Evolutionary conservation across 2,113 vertebrate genomes (phyloP), one percentile per base, ranked within the genome.

Genomic region (Cacatua alba): DNA sequence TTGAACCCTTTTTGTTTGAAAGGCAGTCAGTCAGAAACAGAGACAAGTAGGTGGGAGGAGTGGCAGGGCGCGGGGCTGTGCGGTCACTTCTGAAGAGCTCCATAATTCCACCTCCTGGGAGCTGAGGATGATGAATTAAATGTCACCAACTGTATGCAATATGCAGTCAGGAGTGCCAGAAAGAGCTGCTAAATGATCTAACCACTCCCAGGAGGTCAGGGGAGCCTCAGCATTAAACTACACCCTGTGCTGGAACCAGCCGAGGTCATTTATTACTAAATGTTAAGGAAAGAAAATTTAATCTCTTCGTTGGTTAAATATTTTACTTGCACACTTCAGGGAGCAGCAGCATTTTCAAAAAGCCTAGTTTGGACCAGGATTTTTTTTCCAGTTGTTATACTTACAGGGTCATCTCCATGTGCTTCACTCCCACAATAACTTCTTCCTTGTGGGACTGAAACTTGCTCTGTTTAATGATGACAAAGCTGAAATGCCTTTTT

Each of bases 21-120:
- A 26, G 77, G 29, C 0, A 2, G 51, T 53, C 18, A 0, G 3
- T 39, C 17, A 48, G 55, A 69, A 57, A 35, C 2, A 33, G 78
- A 86, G 87, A 41, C 20, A 10, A 93, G 89, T 31, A 64, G 88
- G 67, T 84, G 81, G 95, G 92, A 96, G 94, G 84, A 55, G 63
- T 17, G 25, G 77, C 44, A 78, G 77, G 82, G 79, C 7, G 0
- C 1, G 16, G 69, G 80, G 88, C 83, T 43, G 48, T 4, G 2
- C 1, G 15, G 84, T 88, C 84, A 39, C 62, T 76, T 74, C 82
- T 75, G 70, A 51, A 43, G 14, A 68, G 85, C 85, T 88, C 84
- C 53, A 2, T 55, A 77, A 95, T 95, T 96, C 53, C 46, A 33
- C 35, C 71, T 84, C 63, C 64, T 46, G 82, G 52, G 80, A 94